These are phyloP conservation scores for Rapana venosa DNA, from an alignment of 2,888 invertebrate genomes.

Conservation along the genomic window DNA sequence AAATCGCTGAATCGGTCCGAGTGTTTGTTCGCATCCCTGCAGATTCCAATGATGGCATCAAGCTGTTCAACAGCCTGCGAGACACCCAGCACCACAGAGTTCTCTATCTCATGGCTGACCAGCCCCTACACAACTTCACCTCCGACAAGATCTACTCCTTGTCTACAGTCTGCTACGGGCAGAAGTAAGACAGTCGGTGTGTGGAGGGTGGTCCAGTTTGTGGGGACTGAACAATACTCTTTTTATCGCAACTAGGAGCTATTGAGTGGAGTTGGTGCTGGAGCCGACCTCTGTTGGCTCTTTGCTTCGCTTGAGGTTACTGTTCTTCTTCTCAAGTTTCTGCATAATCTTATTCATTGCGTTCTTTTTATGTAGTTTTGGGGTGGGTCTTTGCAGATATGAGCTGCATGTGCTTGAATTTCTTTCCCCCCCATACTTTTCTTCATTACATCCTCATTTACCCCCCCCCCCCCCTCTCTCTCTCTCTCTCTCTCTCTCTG, in stretches of 20 bases:
- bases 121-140: constrained; percentile 17
- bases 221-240: neutral
- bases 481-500: no score
- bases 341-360: no score
- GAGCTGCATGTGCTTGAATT: no score
- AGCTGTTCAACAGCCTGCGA: constrained; percentile 32
- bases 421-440: no score
- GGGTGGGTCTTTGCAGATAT: no score
- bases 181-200: constrained; percentile 1
- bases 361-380: no score
- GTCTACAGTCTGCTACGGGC: constrained; percentile 40
- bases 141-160: constrained; percentile 38
- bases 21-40: constrained; percentile 34
- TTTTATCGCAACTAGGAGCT: neutral
- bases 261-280: neutral
- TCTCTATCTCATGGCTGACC: constrained; percentile 35
- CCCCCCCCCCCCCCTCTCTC: no score
- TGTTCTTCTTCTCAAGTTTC: no score
- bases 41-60: constrained; percentile 17
- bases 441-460: no score
- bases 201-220: neutral
- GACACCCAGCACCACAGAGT: constrained; percentile 35
- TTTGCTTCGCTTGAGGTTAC: neutral
- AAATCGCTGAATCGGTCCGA: constrained; percentile 24
- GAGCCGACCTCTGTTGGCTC: neutral